Evolutionary conservation across 2,888 invertebrate genomes (phyloP).

Genomic region (Geophilus truncorum): DNA sequence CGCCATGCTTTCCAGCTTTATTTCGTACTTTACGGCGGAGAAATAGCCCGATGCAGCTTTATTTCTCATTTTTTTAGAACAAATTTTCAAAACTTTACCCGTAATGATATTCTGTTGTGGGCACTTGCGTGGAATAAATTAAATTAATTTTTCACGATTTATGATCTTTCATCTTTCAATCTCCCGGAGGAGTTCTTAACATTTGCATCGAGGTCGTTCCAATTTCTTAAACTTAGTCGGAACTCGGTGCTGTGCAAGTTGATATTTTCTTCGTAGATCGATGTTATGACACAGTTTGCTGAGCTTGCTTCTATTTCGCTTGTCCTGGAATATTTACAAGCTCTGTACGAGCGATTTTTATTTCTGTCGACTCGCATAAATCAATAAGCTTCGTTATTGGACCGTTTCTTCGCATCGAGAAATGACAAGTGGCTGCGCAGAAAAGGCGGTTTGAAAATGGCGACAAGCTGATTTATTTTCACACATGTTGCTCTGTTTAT

Average conservation of each 20-base stretch:
- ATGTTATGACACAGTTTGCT: not conserved
- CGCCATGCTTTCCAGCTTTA: not conserved
- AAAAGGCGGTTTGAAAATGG: not conserved
- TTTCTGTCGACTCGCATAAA: not conserved
- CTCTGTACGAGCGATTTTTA: not conserved
- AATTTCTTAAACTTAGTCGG: not conserved
- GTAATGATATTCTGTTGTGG: too few relatives aligned
- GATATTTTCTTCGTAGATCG: not conserved
- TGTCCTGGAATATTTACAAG: not conserved
- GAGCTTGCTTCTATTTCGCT: not conserved
- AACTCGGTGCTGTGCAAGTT: not conserved
- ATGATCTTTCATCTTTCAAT: too few relatives aligned
- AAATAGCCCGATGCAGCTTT: not conserved
- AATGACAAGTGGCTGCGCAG: not conserved
- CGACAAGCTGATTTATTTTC: conserved; percentile 1
- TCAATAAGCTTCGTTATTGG: conserved; percentile 13
- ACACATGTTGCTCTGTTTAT: not conserved
- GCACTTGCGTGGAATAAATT: too few relatives aligned
- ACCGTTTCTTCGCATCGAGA: not conserved
- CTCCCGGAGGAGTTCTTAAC: too few relatives aligned
- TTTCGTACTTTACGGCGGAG: too few relatives aligned
- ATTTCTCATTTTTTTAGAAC: not conserved
- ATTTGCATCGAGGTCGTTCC: not conserved
- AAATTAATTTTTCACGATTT: too few relatives aligned
- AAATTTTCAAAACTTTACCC: not conserved